These are phyloP conservation scores for Odontomyia ornata DNA, from an alignment of 2,888 invertebrate genomes.

Conservation along the genomic window DNA sequence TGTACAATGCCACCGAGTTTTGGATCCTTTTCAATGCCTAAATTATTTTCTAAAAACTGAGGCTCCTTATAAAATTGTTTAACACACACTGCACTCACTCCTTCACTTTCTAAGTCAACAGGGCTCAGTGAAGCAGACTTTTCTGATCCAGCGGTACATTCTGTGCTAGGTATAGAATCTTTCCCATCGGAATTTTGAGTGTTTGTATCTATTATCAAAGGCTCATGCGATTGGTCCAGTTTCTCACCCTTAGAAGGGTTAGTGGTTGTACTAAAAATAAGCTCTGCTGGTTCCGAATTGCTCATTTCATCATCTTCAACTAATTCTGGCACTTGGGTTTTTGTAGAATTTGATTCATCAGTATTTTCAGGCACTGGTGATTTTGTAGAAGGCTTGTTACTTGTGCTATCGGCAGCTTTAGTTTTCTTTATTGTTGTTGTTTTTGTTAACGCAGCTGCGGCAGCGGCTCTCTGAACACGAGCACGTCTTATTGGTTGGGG, in stretches of 20 bases:
- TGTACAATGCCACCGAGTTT: slow-evolving; percentile 64
- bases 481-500: slow-evolving; percentile 39
- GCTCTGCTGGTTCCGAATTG: slow-evolving; percentile 13
- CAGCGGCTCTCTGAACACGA: slow-evolving; percentile 41
- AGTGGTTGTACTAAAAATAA: slow-evolving; percentile 7
- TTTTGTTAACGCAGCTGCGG: neutral
- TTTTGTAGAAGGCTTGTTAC: neutral
- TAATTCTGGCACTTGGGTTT: slow-evolving; percentile 30
- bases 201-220: slow-evolving; percentile 48
- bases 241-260: slow-evolving; percentile 29
- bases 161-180: slow-evolving; percentile 33
- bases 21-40: slow-evolving; percentile 64
- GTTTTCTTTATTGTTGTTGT: neutral
- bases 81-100: slow-evolving; percentile 62
- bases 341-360: neutral
- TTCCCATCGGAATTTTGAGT: slow-evolving; percentile 42
- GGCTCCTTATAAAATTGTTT: slow-evolving; percentile 64
- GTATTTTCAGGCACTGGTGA: slow-evolving; percentile 30
- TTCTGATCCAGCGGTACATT: slow-evolving; percentile 48
- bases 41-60: slow-evolving; percentile 63
- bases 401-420: neutral
- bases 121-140: slow-evolving; percentile 61
- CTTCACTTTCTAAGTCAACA: slow-evolving; percentile 60
- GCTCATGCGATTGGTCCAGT: slow-evolving; percentile 11
- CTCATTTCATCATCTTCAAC: slow-evolving; percentile 3